Base-by-base conservation (phyloP, 2,797 vertebrate genomes). In the Gymnodraco acuticeps region DNA sequence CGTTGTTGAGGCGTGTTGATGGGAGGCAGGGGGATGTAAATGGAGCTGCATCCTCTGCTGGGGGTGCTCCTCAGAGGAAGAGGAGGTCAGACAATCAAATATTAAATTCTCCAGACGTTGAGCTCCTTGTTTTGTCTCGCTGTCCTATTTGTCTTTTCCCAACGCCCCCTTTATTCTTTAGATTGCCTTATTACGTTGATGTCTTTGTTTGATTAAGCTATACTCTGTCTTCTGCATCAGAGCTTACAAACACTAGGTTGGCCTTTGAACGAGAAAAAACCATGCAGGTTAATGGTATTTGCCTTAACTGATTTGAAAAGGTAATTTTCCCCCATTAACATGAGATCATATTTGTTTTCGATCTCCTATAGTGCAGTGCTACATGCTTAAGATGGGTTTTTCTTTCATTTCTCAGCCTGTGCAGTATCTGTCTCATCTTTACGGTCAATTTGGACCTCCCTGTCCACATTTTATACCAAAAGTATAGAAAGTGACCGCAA, bases 41-140 rank as follows among this genome's bases (percentile, higher is more conserved):
- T 83, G 68, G 75, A 76, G 75, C 75, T 63, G 60, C 75, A 52
- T 60, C 48, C 17, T 64, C 47, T 45, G 53, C 31, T 43, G 41
- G 31, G 60, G 48, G 50, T 70, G 45, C 60, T 76, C 19, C 45
- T 64, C 13, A 1, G 48, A 59, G 15, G 2, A 43, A 17, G 54
- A 46, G 41, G 51, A 70, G 63, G 78, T 59, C 78, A 88, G 38
- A 73, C 15, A 52, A 80, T 86, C 64, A 85, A 80, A 88, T 83
- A 87, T 86, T 84, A 42, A 79, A 77, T 51, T 75, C 63, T 72
- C 43, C 23, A 67, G 52, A 66, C 8, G 5, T 20, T 4, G 1
- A 46, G 41, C 56, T 72, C 43, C 42, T 38, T 66, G 15, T 77
- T 66, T 53, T 52, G 54, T 61, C 33, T 73, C 14, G 16, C 7